phyloP scores from a whole-genome alignment of 2,113 vertebrate species.

The Crotophaga sulcirostris region DNA sequence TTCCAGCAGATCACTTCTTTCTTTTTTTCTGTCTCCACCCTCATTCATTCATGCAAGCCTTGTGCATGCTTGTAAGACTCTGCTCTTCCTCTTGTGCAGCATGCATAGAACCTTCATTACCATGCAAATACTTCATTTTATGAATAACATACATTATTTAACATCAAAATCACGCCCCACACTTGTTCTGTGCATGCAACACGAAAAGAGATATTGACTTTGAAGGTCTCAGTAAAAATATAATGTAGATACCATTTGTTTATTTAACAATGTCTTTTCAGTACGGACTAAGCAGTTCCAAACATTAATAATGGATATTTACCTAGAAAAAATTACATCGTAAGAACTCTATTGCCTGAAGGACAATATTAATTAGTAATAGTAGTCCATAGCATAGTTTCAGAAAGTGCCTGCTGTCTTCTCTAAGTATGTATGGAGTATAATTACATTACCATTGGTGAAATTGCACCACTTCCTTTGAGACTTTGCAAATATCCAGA shows the following conservation, averaged over 20 bases:
- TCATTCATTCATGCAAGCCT: neutral
- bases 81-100: neutral
- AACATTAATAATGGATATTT: constrained; percentile 72
- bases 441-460: constrained; percentile 57
- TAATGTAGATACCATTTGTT: constrained; percentile 32
- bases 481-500: constrained; percentile 77
- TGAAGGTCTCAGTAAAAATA: constrained; percentile 44
- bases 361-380: constrained; percentile 69
- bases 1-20: neutral
- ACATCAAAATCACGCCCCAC: constrained; percentile 24
- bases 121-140: constrained; percentile 31
- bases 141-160: constrained; percentile 55
- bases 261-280: constrained; percentile 43
- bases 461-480: constrained; percentile 80
- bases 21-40: neutral
- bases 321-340: constrained; percentile 35
- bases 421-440: neutral
- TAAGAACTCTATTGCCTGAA: constrained; percentile 59
- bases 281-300: constrained; percentile 41
- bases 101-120: constrained; percentile 25
- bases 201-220: constrained; percentile 32
- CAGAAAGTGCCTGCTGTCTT: constrained; percentile 18
- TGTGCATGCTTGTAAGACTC: neutral
- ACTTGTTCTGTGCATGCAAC: neutral
- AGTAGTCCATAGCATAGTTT: constrained; percentile 59